Evolutionary conservation across 2,888 invertebrate species (phyloP), one percentile per base, ranked within the genome.

Genomic region (Athalia rosae): DNA sequence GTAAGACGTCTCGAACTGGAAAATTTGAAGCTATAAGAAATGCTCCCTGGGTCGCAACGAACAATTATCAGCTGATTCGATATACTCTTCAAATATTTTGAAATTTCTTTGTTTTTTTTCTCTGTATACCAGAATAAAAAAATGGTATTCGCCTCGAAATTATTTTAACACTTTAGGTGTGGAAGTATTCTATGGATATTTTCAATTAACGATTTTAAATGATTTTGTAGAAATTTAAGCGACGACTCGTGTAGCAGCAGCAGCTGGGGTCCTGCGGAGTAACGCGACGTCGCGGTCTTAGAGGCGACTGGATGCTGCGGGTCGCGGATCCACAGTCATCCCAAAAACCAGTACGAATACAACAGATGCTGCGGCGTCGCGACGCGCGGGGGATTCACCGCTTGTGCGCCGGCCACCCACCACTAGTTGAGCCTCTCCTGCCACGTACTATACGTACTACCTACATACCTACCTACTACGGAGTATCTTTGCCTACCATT

Each of bases 231-330:
- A 15, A 9, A 56, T 28, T 28, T 28, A 13, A 45, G 45, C 13
- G 50, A 53, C 13, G 50, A 53, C 11, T 50, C 53, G 58, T n/a
- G 53, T 43, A 50, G 53, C 69, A 53, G 41, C 53, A 48, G 71
- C 43, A 58, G 56, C 71, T 45, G 56, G 58, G 71, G 13, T 71
- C 71, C 67, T 28, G 28, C 15, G 58, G 80, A 84, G 82, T 81
- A 83, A 82, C 79, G 87, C 85, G 84, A 79, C 88, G 87, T 85
- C 89, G 89, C 89, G 88, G 87, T 88, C 88, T 88, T 84, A 87
- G 86, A 88, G 85, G 88, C 87, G 86, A 89, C 89, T 89, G 86
- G 87, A 86, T 86, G 87, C 88, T 88, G 88, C 82, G 84, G 82
- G 83, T 85, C 84, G 85, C 84, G 82, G 71, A 71, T 71, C 71